Base-by-base conservation (phyloP, 2,888 invertebrate species). In the Ophion costatus region DNA sequence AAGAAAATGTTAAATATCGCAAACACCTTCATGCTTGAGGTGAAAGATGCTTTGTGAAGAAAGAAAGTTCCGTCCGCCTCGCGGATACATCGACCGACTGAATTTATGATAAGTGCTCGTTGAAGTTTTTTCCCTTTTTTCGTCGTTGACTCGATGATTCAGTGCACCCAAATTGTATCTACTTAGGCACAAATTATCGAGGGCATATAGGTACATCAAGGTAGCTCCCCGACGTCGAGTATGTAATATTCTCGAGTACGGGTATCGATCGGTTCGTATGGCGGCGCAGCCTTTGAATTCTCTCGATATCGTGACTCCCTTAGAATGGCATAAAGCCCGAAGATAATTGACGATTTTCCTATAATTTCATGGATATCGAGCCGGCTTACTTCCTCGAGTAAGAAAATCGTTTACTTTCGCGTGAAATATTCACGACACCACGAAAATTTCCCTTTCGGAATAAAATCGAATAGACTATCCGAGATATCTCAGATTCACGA, bases 181-280 rank as follows among this genome's bases (percentile, higher is more conserved):
- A 75, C 24, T 75, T 24, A 22, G 42, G 9, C 63, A 61, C 75
- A 67, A 85, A 80, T 80, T 70, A 63, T 63, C 45, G 33, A 64
- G 51, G 22, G 45, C 51, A 51, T 51, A 51, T 14, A 51, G 10
- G 7, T n/a, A 59, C 57, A 20, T n/a, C 20, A n/a, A n/a, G 59
- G 10, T 59, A 59, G 20, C 17, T 5, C 22, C 2, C 4, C 2
- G 20, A 20, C 20, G 14, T 14, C 51, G 51, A 51, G 51, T 51
- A 51, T 51, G 70, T 71, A 79, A 82, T 80, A 82, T 73, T 80
- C 71, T 56, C 17, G 20, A 56, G 66, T 24, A 82, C 11, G 20
- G 22, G 59, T 24, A 82, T 82, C 85, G 82, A 82, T 82, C 71
- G 66, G n/a, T 51, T 42, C 33, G 22, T 22, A 59, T 14, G 59